Base-by-base conservation (phyloP, 2,113 vertebrate species). In the Sylvia atricapilla region DNA sequence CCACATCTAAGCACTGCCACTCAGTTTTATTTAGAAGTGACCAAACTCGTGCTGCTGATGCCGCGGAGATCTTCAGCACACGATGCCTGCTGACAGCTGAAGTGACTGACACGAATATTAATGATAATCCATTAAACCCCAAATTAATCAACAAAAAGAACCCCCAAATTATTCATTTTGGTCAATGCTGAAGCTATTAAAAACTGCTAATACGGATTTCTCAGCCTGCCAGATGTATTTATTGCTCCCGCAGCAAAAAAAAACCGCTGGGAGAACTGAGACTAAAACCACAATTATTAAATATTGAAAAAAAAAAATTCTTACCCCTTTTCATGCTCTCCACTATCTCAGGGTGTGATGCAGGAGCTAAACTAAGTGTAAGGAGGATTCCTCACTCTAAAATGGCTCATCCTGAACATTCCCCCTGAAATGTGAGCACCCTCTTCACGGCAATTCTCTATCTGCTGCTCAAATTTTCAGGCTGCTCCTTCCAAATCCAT, bases 401-500 rank as follows among this genome's bases (percentile, higher is more conserved):
- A 75, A n/a, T 2, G 28, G 87, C 84, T 94, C 94, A 89, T 96
- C 84, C 66, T 43, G 22, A 89, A 58, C 78, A 39, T 83, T 89
- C 81, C 82, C 70, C 49, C 90, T 80, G 85, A 88, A 96, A 94
- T 24, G 50, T 30, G 87, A 97, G 94, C 89, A 63, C 82, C 28
- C 93, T 93, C 87, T 58, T 35, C 31, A 68, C 13, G 0, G 91
- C 67, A 76, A 62, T 55, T 72, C 78, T 23, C 91, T 93, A 59
- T 94, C 90, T 68, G 63, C 94, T 74, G 85, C 84, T 63, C 15
- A 6, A 52, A 63, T 28, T 59, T 59, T 59, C 87, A 80, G 85
- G 91, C 74, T 59, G 84, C 70, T 92, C 88, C 41, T 77, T 96
- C 94, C 94, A 96, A 93, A 90, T 35, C 43, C 56, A 23, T 80